These are phyloP conservation scores for Phasia obesa DNA, from an alignment of 2,888 invertebrate genomes.

Conservation along the genomic window DNA sequence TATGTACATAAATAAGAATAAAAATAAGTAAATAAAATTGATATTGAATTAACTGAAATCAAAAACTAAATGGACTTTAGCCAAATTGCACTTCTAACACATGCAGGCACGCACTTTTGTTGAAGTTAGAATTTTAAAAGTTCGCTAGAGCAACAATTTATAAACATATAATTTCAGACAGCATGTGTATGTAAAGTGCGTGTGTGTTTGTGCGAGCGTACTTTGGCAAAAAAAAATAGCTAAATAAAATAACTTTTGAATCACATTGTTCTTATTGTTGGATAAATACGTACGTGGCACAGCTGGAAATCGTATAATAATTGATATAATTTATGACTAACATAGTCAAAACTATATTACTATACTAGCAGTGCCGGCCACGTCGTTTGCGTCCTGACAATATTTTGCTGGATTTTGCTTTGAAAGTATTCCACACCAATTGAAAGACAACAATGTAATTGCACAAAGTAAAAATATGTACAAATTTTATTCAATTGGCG, in stretches of 20 bases:
- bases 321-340: no score
- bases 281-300: neutral
- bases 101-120: slow-evolving; percentile 35
- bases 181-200: neutral
- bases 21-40: slow-evolving; percentile 31
- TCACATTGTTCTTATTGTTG: neutral
- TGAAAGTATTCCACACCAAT: no score
- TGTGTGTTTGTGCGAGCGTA: neutral
- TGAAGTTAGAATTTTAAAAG: neutral
- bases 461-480: no score
- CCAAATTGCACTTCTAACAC: slow-evolving; percentile 23
- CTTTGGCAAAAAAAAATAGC: neutral
- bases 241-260: neutral
- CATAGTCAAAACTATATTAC: no score
- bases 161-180: neutral
- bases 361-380: no score
- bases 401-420: no score
- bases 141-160: neutral
- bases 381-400: no score
- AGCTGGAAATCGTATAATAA: neutral
- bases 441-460: no score
- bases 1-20: no score
- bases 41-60: slow-evolving; percentile 44
- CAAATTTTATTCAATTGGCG: no score
- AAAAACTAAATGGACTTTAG: slow-evolving; percentile 50